Conservation (phyloP, 2,888 invertebrate species). For the Lamellibrachia columna region DNA sequence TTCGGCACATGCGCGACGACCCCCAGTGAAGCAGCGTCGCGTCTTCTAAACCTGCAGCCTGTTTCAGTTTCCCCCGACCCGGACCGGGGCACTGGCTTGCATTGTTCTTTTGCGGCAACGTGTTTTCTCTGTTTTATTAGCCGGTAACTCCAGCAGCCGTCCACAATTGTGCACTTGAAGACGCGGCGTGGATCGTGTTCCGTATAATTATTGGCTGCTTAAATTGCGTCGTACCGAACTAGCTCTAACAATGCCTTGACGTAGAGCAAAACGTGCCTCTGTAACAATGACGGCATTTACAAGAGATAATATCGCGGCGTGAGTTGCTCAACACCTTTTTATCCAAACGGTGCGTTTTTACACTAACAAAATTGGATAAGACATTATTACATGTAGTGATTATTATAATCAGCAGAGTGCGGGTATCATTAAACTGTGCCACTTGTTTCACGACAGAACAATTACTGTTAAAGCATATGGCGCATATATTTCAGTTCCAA, state of each 20-base stretch:
- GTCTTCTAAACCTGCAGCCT: neutral
- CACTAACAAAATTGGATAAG: constrained; percentile 9
- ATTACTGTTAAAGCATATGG: constrained; percentile 3
- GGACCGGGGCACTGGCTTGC: neutral
- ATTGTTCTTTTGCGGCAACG: constrained; percentile 12
- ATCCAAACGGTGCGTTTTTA: constrained; percentile 6
- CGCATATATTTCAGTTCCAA: constrained; percentile 16
- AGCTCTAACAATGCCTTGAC: neutral
- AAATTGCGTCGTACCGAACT: neutral
- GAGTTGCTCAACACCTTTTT: constrained; percentile 12
- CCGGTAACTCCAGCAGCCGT: constrained; percentile 5
- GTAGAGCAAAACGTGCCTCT: neutral
- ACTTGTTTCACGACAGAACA: constrained; percentile 9
- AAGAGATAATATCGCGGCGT: neutral
- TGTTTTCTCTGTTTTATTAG: constrained; percentile 3
- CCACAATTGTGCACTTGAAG: constrained; percentile 16
- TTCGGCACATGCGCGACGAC: neutral
- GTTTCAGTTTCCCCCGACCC: neutral
- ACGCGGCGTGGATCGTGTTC: neutral
- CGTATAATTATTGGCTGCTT: constrained; percentile 16
- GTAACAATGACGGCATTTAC: constrained; percentile 5
- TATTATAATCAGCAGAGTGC: constrained; percentile 5
- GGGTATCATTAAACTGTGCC: neutral
- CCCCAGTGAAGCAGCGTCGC: neutral
- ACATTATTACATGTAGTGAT: constrained; percentile 16